phyloP scores from a whole-genome alignment of 2,888 invertebrate genomes.

The Pseudoips prasinana region DNA sequence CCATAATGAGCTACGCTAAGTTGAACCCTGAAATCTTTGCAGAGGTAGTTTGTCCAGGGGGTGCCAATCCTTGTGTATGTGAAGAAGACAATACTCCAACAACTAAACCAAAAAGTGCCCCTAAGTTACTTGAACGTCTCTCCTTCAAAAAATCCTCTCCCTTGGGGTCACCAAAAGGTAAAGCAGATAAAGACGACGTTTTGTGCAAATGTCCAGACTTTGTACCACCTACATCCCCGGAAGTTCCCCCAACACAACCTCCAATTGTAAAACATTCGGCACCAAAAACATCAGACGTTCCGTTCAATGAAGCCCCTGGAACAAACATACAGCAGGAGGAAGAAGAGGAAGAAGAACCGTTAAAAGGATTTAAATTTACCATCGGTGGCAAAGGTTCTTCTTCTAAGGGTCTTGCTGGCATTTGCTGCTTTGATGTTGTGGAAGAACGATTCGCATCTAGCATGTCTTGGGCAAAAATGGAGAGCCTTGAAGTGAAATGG shows the following conservation, averaged over 20 bases:
- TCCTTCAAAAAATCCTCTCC: too few relatives aligned
- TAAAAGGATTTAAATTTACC: slow-evolving; percentile 40
- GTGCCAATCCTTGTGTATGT: slow-evolving; percentile 1
- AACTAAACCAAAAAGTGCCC: too few relatives aligned
- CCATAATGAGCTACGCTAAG: slow-evolving; percentile 33
- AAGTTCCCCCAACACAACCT: too few relatives aligned
- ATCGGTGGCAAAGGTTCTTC: slow-evolving; percentile 50
- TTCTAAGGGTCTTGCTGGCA: slow-evolving; percentile 46
- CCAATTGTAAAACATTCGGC: too few relatives aligned
- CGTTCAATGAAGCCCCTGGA: too few relatives aligned
- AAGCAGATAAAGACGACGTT: too few relatives aligned
- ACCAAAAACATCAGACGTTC: too few relatives aligned
- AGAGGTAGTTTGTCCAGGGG: neutral
- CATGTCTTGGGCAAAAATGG: too few relatives aligned
- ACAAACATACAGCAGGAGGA: neutral
- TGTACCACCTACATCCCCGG: too few relatives aligned
- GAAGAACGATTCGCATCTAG: slow-evolving; percentile 9
- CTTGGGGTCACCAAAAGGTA: too few relatives aligned
- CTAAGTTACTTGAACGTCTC: neutral
- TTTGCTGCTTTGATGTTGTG: slow-evolving; percentile 45
- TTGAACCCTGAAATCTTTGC: slow-evolving; percentile 9
- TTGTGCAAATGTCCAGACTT: too few relatives aligned
- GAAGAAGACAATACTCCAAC: neutral
- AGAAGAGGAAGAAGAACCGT: slow-evolving; percentile 8
- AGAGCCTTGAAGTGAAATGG: too few relatives aligned